These are phyloP conservation scores for Patiria pectinifera DNA, from an alignment of 53 echinoderm and acorn worm genomes.

Conservation along the genomic window DNA sequence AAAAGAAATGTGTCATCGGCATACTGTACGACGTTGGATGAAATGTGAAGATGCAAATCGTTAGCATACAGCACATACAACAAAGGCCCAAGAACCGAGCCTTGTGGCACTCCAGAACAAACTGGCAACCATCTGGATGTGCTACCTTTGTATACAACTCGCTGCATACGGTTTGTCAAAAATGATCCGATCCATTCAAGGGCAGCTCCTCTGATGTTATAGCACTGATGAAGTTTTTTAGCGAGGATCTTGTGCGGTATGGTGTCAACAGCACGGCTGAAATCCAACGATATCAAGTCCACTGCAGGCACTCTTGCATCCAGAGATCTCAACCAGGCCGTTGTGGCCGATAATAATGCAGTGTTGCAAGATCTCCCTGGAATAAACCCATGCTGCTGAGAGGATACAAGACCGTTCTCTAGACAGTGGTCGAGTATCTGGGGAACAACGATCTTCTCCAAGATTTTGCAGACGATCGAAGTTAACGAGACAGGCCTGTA, in stretches of 20 bases:
- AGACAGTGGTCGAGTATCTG: constrained; percentile 29
- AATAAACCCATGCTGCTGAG: constrained; percentile 45
- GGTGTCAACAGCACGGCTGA: too few species aligned
- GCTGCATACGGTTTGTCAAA: background rate
- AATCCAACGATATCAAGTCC: too few species aligned
- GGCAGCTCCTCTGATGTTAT: background rate
- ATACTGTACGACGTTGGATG: background rate
- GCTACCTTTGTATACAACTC: background rate
- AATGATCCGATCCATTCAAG: constrained; percentile 5
- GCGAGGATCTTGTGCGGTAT: background rate
- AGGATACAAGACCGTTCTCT: constrained; percentile 2
- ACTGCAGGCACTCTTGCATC: background rate
- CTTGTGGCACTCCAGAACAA: background rate
- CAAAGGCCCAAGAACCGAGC: background rate
- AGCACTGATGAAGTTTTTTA: background rate
- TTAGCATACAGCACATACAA: constrained; percentile 1
- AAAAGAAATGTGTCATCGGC: background rate
- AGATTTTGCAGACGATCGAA: background rate
- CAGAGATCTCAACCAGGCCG: constrained; percentile 26
- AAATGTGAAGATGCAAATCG: background rate
- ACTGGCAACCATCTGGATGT: background rate
- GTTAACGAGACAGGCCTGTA: constrained; percentile 41
- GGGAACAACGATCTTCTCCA: constrained; percentile 32
- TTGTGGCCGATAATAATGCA: constrained; percentile 13
- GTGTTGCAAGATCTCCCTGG: constrained; percentile 36